A percentile compares a stretch with the other conserved stretches of the same genome.
phyloP scores from a whole-genome alignment of 2,113 vertebrate species.

The Zosterops japonicus region DNA sequence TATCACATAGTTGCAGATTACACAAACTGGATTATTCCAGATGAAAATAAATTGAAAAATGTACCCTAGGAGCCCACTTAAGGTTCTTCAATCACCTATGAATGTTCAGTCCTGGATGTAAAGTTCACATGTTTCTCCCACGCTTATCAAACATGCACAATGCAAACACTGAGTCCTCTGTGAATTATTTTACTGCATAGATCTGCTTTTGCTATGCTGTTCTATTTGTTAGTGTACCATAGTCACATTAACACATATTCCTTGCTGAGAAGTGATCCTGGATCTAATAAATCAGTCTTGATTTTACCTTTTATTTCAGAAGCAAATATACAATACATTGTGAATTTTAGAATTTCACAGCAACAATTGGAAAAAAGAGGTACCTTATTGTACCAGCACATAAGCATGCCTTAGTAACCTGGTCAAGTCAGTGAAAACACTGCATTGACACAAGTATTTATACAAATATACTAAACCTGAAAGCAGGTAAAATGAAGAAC shows the following conservation, averaged over 20 bases:
- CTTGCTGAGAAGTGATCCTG: not conserved
- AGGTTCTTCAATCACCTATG: not conserved
- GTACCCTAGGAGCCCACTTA: not conserved
- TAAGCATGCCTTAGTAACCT: not conserved
- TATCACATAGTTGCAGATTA: not conserved
- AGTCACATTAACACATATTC: not conserved
- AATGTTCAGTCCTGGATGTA: not conserved
- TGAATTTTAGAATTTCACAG: not conserved
- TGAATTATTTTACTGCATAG: not conserved
- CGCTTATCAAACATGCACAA: accelerated
- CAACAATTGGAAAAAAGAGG: not conserved
- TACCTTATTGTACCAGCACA: not conserved
- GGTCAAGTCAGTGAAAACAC: not conserved
- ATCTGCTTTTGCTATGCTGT: not conserved
- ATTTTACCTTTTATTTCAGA: not conserved
- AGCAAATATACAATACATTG: not conserved
- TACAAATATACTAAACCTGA: not conserved
- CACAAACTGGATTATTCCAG: not conserved
- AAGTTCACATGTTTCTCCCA: not conserved
- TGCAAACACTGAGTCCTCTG: not conserved
- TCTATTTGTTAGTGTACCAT: not conserved
- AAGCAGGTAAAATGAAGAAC: not conserved
- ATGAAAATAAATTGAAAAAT: not conserved
- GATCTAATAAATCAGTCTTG: not conserved
- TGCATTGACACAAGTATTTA: not conserved